Evolutionary conservation across 2,888 invertebrate genomes (phyloP).

Genomic region (Sthenelais limicola): DNA sequence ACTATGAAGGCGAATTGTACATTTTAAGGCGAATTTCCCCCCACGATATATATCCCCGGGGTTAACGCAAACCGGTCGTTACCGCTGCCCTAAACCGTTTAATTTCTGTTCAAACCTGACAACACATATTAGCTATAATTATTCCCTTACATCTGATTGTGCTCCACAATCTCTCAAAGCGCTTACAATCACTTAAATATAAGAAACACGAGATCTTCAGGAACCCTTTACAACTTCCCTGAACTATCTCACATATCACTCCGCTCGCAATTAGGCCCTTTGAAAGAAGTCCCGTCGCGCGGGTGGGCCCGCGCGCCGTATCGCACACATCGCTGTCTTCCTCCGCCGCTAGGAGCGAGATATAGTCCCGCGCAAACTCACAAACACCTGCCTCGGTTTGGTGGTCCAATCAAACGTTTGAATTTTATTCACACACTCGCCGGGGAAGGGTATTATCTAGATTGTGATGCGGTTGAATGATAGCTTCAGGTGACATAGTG

Average conservation of each 20-base stretch:
- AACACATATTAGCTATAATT: too few relatives aligned
- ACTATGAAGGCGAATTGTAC: too few relatives aligned
- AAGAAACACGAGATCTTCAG: too few relatives aligned
- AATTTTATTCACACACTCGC: slow-evolving; percentile 35
- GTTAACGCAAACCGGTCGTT: too few relatives aligned
- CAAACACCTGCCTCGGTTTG: slow-evolving; percentile 13
- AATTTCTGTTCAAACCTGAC: too few relatives aligned
- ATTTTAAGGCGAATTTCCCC: too few relatives aligned
- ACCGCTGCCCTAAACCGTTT: too few relatives aligned
- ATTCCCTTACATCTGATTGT: too few relatives aligned
- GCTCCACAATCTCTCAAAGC: too few relatives aligned
- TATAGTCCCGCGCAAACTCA: slow-evolving; percentile 15
- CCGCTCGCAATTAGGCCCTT: slow-evolving; percentile 10
- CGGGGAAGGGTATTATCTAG: slow-evolving; percentile 34
- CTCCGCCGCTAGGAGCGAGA: slow-evolving; percentile 16
- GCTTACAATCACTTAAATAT: too few relatives aligned
- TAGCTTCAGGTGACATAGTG: slow-evolving; percentile 27
- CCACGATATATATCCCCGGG: too few relatives aligned
- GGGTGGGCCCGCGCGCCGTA: background rate
- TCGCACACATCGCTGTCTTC: slow-evolving; percentile 6
- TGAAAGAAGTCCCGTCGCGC: slow-evolving; percentile 3
- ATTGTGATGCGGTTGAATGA: slow-evolving; percentile 37
- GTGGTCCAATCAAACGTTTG: slow-evolving; percentile 7
- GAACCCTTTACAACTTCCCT: too few relatives aligned
- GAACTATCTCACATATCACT: slow-evolving; percentile 30